Percentiles rank a stretch among this genome's conserved stretches.
phyloP scores from a whole-genome alignment of 2,797 vertebrate species.

The Erithacus rubecula region DNA sequence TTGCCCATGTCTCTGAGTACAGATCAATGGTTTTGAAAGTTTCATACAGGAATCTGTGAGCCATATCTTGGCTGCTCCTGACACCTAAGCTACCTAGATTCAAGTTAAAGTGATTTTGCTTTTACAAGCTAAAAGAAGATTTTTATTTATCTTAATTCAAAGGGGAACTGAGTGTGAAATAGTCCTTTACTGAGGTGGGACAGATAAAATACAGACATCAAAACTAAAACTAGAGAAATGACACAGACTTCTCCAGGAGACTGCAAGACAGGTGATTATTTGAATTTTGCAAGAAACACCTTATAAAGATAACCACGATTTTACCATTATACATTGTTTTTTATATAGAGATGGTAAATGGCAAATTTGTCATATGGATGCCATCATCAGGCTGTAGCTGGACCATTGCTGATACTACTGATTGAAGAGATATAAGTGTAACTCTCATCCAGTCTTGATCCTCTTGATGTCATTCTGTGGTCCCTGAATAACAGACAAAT shows the following conservation, averaged over 20 bases:
- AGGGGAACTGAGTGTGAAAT: neutral
- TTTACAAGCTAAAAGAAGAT: neutral
- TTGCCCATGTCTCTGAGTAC: neutral
- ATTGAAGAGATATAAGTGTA: neutral
- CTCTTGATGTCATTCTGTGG: neutral
- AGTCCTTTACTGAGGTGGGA: neutral
- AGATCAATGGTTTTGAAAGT: neutral
- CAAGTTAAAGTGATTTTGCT: neutral
- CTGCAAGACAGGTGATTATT: neutral
- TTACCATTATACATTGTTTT: neutral
- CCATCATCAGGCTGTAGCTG: neutral
- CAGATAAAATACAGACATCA: neutral
- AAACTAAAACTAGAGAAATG: neutral
- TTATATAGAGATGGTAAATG: neutral
- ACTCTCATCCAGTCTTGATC: neutral
- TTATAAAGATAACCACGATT: rapidly evolving
- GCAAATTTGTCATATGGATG: neutral
- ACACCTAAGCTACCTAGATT: neutral
- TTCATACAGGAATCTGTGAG: neutral
- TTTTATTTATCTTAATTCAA: neutral
- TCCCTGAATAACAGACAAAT: too few species aligned
- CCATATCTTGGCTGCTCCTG: neutral
- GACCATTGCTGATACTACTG: neutral
- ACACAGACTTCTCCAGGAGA: neutral
- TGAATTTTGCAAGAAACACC: neutral